phyloP scores from a whole-genome alignment of 2,888 invertebrate genomes.

The Rhopalosiphum nymphaeae region DNA sequence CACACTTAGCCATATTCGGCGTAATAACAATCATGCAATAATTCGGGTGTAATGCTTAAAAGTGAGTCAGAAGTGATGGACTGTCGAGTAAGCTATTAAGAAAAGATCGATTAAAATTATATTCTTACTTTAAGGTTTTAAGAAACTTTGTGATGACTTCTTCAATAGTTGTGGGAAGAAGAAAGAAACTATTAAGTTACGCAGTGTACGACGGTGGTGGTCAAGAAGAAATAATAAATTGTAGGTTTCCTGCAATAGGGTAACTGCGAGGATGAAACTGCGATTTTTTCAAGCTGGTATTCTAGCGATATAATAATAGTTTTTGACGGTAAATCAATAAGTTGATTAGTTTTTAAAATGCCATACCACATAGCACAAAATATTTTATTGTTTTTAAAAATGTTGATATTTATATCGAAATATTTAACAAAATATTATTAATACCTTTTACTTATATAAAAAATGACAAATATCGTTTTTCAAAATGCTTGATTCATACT shows the following conservation, averaged over 20 bases:
- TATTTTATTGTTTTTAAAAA: background rate
- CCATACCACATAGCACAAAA: background rate
- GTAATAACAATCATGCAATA: background rate
- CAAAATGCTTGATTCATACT: background rate
- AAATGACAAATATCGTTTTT: background rate
- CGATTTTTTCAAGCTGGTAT: background rate
- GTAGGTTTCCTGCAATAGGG: background rate
- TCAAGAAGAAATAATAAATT: background rate
- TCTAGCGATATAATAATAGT: background rate
- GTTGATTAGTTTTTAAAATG: background rate
- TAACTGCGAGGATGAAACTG: background rate
- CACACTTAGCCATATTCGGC: background rate
- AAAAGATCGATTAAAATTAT: background rate
- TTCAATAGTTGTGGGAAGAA: background rate
- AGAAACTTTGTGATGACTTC: background rate
- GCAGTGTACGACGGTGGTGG: background rate
- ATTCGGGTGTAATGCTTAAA: background rate
- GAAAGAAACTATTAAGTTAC: background rate
- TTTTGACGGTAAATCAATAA: background rate
- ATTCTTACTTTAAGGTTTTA: background rate
- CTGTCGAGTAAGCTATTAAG: background rate
- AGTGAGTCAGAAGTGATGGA: background rate
- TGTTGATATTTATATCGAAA: background rate
- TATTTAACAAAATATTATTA: background rate
- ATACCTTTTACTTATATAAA: background rate